A percentile compares a stretch with the other conserved stretches of the same genome.
Conservation (phyloP, 2,888 invertebrate genomes). For the Odontothrips loti region DNA sequence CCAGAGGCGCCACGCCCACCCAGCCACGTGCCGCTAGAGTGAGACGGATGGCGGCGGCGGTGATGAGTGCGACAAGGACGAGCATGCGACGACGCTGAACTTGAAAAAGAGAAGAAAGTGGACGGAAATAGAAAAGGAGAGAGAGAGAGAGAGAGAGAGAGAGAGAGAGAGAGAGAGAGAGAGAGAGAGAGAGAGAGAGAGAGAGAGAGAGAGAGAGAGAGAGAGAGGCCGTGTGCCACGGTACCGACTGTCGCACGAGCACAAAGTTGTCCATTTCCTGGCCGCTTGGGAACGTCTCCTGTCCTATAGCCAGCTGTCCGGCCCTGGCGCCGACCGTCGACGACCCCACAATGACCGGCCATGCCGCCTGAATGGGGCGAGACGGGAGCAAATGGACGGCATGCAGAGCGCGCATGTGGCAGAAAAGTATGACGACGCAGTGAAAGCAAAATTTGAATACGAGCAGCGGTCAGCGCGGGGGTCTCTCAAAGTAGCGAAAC, state of each 20-base stretch:
- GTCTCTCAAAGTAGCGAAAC: neutral
- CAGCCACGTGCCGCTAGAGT: too few relatives aligned
- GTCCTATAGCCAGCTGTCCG: too few relatives aligned
- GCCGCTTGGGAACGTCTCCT: neutral
- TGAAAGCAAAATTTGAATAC: too few relatives aligned
- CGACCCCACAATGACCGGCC: too few relatives aligned
- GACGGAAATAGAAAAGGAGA: neutral
- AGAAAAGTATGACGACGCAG: too few relatives aligned
- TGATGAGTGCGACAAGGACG: neutral
- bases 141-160: slow-evolving; percentile 2
- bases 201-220: neutral
- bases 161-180: neutral
- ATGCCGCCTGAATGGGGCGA: too few relatives aligned
- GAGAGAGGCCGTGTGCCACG: neutral
- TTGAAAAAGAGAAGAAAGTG: neutral
- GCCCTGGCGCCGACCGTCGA: too few relatives aligned
- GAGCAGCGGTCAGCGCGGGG: too few relatives aligned
- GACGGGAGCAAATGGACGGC: too few relatives aligned
- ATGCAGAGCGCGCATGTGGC: too few relatives aligned
- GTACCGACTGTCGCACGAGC: too few relatives aligned
- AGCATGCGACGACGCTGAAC: neutral
- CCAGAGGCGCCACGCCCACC: neutral
- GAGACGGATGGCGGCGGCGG: too few relatives aligned
- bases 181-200: neutral
- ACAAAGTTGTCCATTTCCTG: neutral